Conservation (phyloP, 2,113 vertebrate species). For the Panurus biarmicus region DNA sequence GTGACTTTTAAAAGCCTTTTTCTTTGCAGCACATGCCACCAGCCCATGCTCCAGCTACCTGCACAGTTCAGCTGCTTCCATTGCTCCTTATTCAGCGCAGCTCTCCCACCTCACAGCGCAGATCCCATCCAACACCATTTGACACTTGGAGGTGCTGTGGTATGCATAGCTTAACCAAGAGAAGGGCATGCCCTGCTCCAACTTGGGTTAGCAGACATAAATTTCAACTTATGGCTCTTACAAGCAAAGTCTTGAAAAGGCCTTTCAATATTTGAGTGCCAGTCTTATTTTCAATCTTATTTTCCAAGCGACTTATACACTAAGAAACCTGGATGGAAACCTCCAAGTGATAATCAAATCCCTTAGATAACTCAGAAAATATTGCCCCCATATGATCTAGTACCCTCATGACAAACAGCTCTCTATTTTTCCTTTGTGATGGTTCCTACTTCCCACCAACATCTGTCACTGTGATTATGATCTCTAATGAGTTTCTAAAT, state of each 20-base stretch:
- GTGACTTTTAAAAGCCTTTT: neutral
- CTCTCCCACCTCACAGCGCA: neutral
- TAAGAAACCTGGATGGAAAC: neutral
- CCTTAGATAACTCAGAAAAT: neutral
- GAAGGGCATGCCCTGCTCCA: neutral
- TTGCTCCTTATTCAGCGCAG: neutral
- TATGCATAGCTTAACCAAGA: neutral
- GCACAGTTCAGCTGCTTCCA: rapidly evolving
- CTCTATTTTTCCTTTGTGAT: neutral
- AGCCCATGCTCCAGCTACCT: rapidly evolving
- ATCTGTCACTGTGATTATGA: slow-evolving; percentile 35
- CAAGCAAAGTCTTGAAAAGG: neutral
- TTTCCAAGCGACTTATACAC: neutral
- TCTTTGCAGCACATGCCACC: rapidly evolving
- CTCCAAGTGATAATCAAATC: neutral
- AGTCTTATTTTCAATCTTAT: too few relatives aligned
- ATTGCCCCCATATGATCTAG: neutral
- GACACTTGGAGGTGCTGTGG: rapidly evolving
- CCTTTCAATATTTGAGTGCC: neutral
- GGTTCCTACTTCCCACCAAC: slow-evolving; percentile 31
- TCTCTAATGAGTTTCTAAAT: slow-evolving; percentile 49
- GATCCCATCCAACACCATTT: neutral
- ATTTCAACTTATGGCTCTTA: neutral
- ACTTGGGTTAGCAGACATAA: rapidly evolving
- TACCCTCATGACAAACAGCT: neutral